These are phyloP conservation scores for Onychomys leucogaster DNA, from an alignment of 2,797 vertebrate genomes.

Conservation along the genomic window DNA sequence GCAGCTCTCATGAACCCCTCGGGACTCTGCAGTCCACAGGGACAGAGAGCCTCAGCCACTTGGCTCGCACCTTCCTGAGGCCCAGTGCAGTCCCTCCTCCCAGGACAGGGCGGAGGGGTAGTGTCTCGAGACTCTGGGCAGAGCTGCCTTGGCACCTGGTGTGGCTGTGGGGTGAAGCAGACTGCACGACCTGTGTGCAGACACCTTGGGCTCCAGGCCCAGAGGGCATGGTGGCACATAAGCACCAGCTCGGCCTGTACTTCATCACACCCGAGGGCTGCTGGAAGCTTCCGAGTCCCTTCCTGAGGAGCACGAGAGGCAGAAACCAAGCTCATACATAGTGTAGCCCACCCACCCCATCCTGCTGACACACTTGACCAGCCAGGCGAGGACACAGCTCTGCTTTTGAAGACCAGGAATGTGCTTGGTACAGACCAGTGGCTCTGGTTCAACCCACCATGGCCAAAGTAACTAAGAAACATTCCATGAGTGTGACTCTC, in stretches of 20 bases:
- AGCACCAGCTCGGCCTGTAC: not conserved
- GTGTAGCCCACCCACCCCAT: not conserved
- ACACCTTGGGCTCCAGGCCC: too few relatives aligned
- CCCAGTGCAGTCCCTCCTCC: not conserved
- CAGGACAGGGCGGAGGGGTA: not conserved
- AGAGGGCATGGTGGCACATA: not conserved
- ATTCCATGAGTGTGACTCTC: not conserved
- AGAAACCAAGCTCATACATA: not conserved
- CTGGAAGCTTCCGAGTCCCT: not conserved
- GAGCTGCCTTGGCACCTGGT: not conserved
- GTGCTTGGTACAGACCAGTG: not conserved
- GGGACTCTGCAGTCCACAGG: not conserved
- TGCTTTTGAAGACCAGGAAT: not conserved
- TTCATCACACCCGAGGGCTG: not conserved
- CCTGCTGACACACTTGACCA: not conserved
- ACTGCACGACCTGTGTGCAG: not conserved
- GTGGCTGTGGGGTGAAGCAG: not conserved
- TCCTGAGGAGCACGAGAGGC: not conserved
- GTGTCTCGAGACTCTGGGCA: not conserved
- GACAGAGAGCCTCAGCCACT: not conserved
- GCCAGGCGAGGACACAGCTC: not conserved
- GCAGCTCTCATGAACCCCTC: not conserved
- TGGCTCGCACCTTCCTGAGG: not conserved
- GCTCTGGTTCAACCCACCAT: not conserved
- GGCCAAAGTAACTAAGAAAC: not conserved